phyloP scores from a whole-genome alignment of 2,113 vertebrate species.

The Phodopus roborovskii region DNA sequence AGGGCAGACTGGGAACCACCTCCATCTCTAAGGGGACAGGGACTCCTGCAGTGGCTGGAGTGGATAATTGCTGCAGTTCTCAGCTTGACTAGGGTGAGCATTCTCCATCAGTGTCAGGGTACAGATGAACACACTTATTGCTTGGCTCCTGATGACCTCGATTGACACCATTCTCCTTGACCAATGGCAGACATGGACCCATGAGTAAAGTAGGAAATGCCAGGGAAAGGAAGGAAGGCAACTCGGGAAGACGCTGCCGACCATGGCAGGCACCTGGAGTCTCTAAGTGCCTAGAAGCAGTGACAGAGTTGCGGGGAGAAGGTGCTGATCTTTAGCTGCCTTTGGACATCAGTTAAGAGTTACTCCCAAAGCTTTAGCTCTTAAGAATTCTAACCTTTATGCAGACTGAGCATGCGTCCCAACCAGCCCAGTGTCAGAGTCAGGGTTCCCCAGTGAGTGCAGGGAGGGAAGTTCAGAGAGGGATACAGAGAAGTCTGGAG shows the following conservation, averaged over 20 bases:
- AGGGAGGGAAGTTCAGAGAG: neutral
- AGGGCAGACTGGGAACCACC: accelerated
- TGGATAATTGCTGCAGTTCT: neutral
- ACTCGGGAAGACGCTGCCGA: neutral
- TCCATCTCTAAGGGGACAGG: neutral
- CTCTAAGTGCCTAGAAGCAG: neutral
- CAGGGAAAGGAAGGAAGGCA: neutral
- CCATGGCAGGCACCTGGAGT: no score
- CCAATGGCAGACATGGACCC: no score
- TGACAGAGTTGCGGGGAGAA: neutral
- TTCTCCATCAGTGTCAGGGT: neutral
- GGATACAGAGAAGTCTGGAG: neutral
- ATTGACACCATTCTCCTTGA: neutral
- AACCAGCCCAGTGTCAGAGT: neutral
- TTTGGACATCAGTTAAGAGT: neutral
- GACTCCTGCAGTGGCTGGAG: neutral
- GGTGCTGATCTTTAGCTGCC: neutral
- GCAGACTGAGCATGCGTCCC: neutral
- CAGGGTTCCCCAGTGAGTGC: neutral
- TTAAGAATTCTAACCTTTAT: neutral
- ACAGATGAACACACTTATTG: no score
- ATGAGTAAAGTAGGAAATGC: no score
- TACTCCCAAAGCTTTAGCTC: neutral
- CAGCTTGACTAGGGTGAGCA: neutral
- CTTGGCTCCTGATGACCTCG: neutral